Conservation (phyloP, 92 coral and sea anemone genomes). For the Meandrina meandrites region DNA sequence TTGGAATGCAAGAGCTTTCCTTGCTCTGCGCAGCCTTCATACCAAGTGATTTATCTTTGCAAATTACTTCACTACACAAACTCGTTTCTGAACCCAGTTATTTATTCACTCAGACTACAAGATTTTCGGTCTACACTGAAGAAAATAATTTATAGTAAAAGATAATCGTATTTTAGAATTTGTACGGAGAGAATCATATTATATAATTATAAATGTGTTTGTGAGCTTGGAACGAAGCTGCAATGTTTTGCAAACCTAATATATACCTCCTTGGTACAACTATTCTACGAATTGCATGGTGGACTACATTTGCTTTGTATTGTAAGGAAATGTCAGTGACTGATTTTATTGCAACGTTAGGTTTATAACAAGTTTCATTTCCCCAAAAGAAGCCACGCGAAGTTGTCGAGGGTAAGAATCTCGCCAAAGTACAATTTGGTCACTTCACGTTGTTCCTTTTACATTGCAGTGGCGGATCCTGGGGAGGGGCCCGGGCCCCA, state of each 20-base stretch:
- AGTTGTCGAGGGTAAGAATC: not conserved
- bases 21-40: conserved; percentile 59
- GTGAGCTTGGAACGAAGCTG: no score
- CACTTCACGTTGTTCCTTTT: no score
- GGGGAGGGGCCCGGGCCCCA: no score
- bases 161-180: not conserved
- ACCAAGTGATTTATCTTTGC: conserved; percentile 61
- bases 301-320: no score
- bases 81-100: conserved; percentile 76
- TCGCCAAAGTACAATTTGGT: not conserved
- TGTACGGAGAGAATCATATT: no score
- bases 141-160: conserved; percentile 24
- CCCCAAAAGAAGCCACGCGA: not conserved
- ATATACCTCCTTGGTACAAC: no score
- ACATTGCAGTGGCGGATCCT: no score
- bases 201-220: no score
- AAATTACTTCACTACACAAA: conserved; percentile 81
- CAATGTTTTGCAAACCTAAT: not conserved
- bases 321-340: no score
- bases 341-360: no score
- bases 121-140: conserved; percentile 66
- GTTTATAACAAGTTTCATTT: no score
- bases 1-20: conserved; percentile 62
- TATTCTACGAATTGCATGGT: no score
- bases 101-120: conserved; percentile 81